Percentiles rank a stretch among this genome's conserved stretches.
phyloP scores from a whole-genome alignment of 2,797 vertebrate genomes.

The Eulemur coronatus region DNA sequence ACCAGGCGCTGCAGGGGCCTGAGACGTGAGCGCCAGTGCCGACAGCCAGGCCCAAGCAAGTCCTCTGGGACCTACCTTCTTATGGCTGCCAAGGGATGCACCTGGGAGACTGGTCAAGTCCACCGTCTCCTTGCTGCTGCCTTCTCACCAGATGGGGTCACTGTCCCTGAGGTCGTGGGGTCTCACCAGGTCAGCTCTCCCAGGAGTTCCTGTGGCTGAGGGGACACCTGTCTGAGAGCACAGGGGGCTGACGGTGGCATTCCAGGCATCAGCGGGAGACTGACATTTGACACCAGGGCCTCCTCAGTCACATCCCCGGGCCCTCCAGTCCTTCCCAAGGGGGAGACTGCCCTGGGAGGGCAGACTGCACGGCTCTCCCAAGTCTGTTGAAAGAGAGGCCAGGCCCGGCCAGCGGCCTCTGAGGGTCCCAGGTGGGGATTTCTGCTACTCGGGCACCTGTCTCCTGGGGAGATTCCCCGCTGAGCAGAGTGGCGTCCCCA shows the following conservation, averaged over 20 bases:
- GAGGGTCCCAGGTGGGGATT: rapidly evolving
- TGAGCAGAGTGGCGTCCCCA: rapidly evolving
- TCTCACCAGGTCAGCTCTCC: not conserved
- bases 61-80: not conserved
- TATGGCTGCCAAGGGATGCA: rapidly evolving
- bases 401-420: no score
- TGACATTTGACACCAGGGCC: no score
- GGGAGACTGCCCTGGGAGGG: rapidly evolving
- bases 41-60: rapidly evolving
- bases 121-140: rapidly evolving
- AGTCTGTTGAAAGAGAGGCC: rapidly evolving
- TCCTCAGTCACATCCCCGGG: rapidly evolving
- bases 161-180: rapidly evolving
- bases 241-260: rapidly evolving
- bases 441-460: not conserved
- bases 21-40: rapidly evolving
- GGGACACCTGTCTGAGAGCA: not conserved
- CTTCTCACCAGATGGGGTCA: not conserved
- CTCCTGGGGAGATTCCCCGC: no score
- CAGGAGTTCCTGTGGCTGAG: not conserved
- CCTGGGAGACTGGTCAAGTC: rapidly evolving
- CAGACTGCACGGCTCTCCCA: not conserved
- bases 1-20: rapidly evolving
- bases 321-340: not conserved
- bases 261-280: no score